These are phyloP conservation scores for Pluvialis apricaria DNA, from an alignment of 2,113 vertebrate species.

Conservation along the genomic window DNA sequence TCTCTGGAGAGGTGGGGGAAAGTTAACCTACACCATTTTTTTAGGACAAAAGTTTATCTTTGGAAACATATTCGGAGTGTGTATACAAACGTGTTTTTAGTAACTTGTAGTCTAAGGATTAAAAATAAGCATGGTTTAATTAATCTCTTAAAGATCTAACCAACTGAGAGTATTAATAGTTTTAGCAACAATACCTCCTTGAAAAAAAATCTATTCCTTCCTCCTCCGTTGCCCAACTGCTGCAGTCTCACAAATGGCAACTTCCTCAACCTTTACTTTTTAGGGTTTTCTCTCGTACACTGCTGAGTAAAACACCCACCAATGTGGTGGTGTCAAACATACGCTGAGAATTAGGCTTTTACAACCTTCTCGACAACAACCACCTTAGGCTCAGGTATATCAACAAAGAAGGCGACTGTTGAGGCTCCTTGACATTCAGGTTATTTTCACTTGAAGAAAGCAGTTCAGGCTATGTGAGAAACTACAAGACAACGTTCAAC, in stretches of 20 bases:
- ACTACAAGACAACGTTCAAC: background rate
- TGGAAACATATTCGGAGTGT: background rate
- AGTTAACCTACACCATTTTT: background rate
- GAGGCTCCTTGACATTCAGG: background rate
- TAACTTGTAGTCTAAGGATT: background rate
- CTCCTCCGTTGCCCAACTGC: background rate
- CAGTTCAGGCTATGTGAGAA: background rate
- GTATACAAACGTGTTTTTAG: background rate
- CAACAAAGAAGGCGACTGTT: background rate
- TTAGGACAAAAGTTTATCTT: background rate
- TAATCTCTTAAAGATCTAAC: background rate
- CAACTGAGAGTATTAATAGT: background rate
- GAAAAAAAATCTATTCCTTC: background rate
- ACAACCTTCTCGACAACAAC: background rate
- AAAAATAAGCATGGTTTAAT: background rate
- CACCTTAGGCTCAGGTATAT: background rate
- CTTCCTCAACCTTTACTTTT: background rate
- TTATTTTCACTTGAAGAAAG: background rate
- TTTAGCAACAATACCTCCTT: background rate
- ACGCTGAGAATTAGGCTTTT: background rate
- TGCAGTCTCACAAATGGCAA: background rate
- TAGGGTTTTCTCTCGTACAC: background rate
- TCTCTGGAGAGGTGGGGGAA: background rate
- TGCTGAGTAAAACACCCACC: background rate
- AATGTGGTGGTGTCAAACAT: fast-evolving